Base-by-base conservation (phyloP, 1,140 invertebrate species). In the Drosophila grimshawi region DNA sequence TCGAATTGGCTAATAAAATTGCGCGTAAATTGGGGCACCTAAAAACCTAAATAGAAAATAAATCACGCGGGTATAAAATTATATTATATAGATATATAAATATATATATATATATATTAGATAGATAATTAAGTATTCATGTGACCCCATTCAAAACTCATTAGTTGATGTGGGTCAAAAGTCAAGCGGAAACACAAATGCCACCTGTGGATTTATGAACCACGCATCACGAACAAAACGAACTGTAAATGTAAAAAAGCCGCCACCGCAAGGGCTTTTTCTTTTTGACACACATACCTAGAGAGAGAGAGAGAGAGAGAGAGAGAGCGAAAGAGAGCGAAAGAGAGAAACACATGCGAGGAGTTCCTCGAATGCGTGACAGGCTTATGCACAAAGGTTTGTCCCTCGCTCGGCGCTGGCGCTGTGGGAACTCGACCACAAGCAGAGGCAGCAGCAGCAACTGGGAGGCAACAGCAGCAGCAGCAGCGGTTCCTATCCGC, bases 341-440 rank as follows among this genome's bases (percentile, higher is more conserved):
- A 39, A 43, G 39, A 30, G 27, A 57, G 8, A 8, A 39, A 55
- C 8, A 56, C 53, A 57, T 37, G 48, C 48, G 11, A 43, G 39
- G n/a, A 55, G 64, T 30, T 19, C 39, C 8, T 32, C 55, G 62
- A 66, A 81, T 86, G 83, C 83, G 83, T 86, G 73, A 68, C 49
- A 83, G 83, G 83, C 83, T 86, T 86, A 86, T 61, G 65, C 78
- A 66, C 78, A 43, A 48, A 45, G 35, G 37, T 45, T 75, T 56
- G 51, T 62, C 6, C 10, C 65, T 63, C 32, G 19, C 27, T 72
- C 59, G 49, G 59, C 65, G 32, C 64, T 73, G 48, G 7, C 59
- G 41, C 39, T 55, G 10, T 11, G 45, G 32, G 10, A 62, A 63
- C 63, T 60, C 57, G 65, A 74, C 65, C 71, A 56, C 71, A 82